Evolutionary conservation across 2,113 vertebrate species (phyloP).

Genomic region (Corynorhinus townsendii): DNA sequence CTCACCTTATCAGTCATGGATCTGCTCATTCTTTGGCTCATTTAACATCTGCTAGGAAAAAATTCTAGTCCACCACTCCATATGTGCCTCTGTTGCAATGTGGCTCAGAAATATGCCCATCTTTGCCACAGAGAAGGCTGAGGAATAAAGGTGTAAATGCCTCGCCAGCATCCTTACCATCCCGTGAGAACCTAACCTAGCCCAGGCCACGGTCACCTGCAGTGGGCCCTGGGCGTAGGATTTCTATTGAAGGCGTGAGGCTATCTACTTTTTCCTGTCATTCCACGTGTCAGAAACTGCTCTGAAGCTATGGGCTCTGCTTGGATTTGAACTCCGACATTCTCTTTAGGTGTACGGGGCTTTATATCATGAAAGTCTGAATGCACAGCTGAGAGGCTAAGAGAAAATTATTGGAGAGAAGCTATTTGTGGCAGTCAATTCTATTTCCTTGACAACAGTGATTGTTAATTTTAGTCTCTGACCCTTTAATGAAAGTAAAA

Average conservation of each 20-base stretch:
- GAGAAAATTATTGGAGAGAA: background rate
- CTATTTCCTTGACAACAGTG: background rate
- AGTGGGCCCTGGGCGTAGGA: fast-evolving
- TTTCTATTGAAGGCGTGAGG: background rate
- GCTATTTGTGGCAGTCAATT: background rate
- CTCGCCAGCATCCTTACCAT: background rate
- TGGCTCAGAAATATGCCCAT: background rate
- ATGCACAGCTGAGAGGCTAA: background rate
- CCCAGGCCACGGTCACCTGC: too few species aligned
- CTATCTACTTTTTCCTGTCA: background rate
- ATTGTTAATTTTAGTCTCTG: background rate
- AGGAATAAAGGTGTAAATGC: fast-evolving
- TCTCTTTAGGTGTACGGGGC: too few species aligned
- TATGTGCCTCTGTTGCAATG: fast-evolving
- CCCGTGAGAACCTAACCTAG: background rate
- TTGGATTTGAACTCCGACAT: background rate
- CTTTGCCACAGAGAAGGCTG: background rate
- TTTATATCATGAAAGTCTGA: background rate
- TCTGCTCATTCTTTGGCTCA: background rate
- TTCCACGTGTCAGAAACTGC: background rate
- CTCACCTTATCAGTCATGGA: background rate
- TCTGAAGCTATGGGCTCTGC: background rate
- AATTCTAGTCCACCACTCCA: too few species aligned
- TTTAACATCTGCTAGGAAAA: background rate
- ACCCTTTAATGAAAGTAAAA: background rate